A percentile compares a stretch with the other conserved stretches of the same genome.
Conservation (phyloP, 2,888 invertebrate genomes). For the Drosophila fulvimacula region DNA sequence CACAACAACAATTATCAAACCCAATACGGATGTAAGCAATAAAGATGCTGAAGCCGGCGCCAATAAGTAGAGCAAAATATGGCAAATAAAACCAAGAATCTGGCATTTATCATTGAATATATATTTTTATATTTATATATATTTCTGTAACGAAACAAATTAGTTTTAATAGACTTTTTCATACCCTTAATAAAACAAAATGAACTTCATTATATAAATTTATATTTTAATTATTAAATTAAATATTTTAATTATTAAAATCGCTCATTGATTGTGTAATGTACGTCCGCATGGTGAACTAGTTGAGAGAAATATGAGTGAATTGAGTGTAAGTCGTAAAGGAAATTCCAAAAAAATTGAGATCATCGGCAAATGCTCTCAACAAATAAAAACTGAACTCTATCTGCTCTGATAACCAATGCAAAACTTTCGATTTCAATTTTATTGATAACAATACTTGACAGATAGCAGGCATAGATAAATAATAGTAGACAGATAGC, state of each 20-base stretch:
- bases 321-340: background rate
- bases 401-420: background rate
- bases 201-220: too few relatives aligned
- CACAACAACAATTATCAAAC: background rate
- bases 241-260: background rate
- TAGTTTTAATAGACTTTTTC: background rate
- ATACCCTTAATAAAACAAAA: too few relatives aligned
- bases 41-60: background rate
- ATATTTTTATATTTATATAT: background rate
- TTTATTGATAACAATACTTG: background rate
- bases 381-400: background rate
- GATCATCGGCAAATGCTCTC: background rate
- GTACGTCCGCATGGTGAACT: background rate
- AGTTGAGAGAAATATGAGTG: background rate
- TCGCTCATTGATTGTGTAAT: background rate
- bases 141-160: background rate
- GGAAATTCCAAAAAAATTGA: background rate
- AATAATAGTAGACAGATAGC: too few relatives aligned
- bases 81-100: too few relatives aligned
- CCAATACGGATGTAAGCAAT: background rate
- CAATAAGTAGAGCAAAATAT: background rate
- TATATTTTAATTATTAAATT: background rate
- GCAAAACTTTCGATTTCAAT: constrained; percentile 2
- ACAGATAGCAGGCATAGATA: too few relatives aligned
- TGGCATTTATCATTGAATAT: background rate